These are phyloP conservation scores for Tupaia chinensis DNA, from an alignment of 2,113 vertebrate genomes.

Conservation along the genomic window DNA sequence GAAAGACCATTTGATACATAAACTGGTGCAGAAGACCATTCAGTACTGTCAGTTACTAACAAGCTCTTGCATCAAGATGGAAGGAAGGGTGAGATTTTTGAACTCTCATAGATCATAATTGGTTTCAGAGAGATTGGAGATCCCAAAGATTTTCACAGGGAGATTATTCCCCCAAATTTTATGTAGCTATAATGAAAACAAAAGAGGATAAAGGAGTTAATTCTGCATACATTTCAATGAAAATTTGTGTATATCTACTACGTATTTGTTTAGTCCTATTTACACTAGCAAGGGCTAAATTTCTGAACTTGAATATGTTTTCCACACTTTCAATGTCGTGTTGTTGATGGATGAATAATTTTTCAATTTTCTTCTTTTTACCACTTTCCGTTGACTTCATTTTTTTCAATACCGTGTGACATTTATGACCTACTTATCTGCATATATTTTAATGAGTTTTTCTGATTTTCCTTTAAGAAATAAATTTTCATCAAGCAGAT, in stretches of 20 bases:
- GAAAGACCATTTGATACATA: neutral
- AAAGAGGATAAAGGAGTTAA: slow-evolving; percentile 27
- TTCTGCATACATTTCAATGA: slow-evolving; percentile 14
- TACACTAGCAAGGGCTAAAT: slow-evolving; percentile 26
- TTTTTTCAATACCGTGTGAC: neutral
- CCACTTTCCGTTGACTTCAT: neutral
- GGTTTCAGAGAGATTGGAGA: slow-evolving; percentile 34
- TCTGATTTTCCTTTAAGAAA: slow-evolving; percentile 41
- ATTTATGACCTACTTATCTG: neutral
- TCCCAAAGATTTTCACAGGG: slow-evolving; percentile 49
- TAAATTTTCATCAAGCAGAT: slow-evolving; percentile 8
- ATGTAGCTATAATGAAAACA: slow-evolving; percentile 24
- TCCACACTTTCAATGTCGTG: neutral
- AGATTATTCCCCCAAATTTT: slow-evolving; percentile 30
- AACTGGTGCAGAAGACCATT: neutral
- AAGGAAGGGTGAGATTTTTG: slow-evolving; percentile 28
- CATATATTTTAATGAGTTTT: slow-evolving; percentile 3
- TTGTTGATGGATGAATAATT: slow-evolving; percentile 23
- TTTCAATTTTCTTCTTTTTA: neutral
- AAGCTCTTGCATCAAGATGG: slow-evolving; percentile 19
- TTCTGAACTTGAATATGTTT: slow-evolving; percentile 28
- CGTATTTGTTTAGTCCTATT: neutral
- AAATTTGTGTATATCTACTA: slow-evolving; percentile 35
- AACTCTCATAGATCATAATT: neutral
- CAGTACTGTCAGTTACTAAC: neutral